These are phyloP conservation scores for Manis javanica DNA, from an alignment of 2,797 vertebrate genomes.

Conservation along the genomic window DNA sequence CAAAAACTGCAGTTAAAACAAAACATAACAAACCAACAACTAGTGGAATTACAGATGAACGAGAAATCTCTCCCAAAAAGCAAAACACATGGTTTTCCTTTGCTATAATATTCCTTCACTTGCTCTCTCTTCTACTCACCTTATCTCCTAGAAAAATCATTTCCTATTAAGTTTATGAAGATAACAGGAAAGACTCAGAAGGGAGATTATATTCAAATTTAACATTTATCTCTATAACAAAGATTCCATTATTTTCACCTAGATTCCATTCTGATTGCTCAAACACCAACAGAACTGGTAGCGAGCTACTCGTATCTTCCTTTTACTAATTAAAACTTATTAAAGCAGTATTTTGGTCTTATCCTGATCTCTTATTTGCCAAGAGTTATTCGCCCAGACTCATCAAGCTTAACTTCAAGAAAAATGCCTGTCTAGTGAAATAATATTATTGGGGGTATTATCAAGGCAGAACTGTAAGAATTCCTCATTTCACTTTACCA, in stretches of 20 bases:
- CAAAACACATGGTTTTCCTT: neutral
- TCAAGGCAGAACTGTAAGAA: constrained; percentile 55
- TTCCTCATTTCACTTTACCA: constrained; percentile 57
- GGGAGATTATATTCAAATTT: neutral
- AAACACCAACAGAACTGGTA: neutral
- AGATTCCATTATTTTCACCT: neutral
- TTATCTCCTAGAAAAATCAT: neutral
- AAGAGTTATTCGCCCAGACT: neutral
- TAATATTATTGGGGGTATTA: neutral
- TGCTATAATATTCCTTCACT: neutral
- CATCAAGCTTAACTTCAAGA: constrained; percentile 36
- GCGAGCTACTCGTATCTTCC: neutral
- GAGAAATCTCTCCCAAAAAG: neutral
- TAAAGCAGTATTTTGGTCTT: neutral
- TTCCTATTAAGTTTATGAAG: constrained; percentile 39
- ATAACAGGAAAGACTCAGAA: constrained; percentile 36
- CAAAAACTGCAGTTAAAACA: neutral
- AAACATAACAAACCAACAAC: neutral
- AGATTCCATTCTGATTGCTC: neutral
- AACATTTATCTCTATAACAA: constrained; percentile 16
- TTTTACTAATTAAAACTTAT: neutral
- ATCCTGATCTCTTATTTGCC: neutral
- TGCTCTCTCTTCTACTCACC: neutral
- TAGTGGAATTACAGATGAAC: neutral
- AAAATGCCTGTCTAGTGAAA: neutral